These are phyloP conservation scores for Cochlearius cochlearius DNA, from an alignment of 2,113 vertebrate species.

Conservation along the genomic window DNA sequence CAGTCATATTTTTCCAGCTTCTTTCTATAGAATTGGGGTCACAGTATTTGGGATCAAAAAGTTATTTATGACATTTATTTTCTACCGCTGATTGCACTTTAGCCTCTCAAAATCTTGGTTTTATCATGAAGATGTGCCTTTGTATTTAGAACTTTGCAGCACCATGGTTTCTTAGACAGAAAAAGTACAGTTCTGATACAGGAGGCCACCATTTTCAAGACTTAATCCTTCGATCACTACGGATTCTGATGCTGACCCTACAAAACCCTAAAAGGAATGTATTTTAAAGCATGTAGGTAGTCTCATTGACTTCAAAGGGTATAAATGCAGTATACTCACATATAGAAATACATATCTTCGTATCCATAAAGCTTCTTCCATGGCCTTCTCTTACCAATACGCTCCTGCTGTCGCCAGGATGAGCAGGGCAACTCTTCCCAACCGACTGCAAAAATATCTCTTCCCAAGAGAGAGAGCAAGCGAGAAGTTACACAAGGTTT, in stretches of 20 bases:
- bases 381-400: not conserved
- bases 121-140: constrained; percentile 49
- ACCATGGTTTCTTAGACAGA: not conserved
- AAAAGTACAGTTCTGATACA: not conserved
- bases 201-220: not conserved
- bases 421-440: not conserved
- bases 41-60: constrained; percentile 65
- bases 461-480: not conserved
- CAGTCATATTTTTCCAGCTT: constrained; percentile 61
- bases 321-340: not conserved
- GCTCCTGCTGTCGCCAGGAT: not conserved
- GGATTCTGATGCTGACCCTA: not conserved
- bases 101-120: constrained; percentile 55
- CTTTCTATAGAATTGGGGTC: constrained; percentile 52
- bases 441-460: not conserved
- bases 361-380: not conserved
- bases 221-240: not conserved
- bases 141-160: constrained; percentile 36
- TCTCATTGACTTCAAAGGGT: not conserved
- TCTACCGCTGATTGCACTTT: constrained; percentile 47
- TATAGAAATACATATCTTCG: rapidly evolving
- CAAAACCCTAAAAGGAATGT: not conserved
- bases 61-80: constrained; percentile 66
- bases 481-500: not conserved
- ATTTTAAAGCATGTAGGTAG: not conserved